Evolutionary conservation across 2,113 vertebrate genomes (phyloP), one percentile per base, ranked within the genome.

Genomic region (Clarias magur): DNA sequence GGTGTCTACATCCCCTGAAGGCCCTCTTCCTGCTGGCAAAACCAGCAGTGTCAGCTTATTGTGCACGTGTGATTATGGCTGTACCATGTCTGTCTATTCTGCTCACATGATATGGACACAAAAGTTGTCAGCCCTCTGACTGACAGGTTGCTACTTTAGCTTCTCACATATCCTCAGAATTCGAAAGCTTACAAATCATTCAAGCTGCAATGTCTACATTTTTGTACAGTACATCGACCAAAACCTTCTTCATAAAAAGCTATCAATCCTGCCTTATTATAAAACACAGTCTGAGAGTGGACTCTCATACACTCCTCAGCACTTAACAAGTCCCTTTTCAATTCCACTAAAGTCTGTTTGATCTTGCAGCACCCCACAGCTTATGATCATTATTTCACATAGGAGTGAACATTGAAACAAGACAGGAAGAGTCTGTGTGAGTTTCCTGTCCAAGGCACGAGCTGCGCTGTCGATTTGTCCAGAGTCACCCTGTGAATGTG

Each of bases 391-490:
- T 27, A 86, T 84, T 59, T 82, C 88, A 87, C 54, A 65, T 73
- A 27, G 68, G 80, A 73, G 72, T 68, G 85, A 86, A 87, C 76
- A 82, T 82, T 78, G 38, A 88, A 84, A 87, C 59, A 67, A 63
- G 38, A 78, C 82, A 79, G 80, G 38, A 63, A 60, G 30, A 72
- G 72, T 91, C 85, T 80, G 86, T 92, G 23, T 86, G 85, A 87
- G 82, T 82, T 78, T 91, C 76, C 89, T 87, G 90, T 93, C 89
- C 87, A 94, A 94, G 94, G 94, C 94, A 95, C 93, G 65, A 86
- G 72, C 89, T 87, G 90, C 80, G 25, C 86, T 90, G 91, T 88
- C 88, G 86, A 90, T 89, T 90, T 89, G 80, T 92, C 90, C 87
- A 89, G 76, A 86, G 57, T 79, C 75, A 89, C 90, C 68, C 85